Evolutionary conservation across 1,140 invertebrate species (phyloP).

Genomic region (Gonioctena quinquepunctata): DNA sequence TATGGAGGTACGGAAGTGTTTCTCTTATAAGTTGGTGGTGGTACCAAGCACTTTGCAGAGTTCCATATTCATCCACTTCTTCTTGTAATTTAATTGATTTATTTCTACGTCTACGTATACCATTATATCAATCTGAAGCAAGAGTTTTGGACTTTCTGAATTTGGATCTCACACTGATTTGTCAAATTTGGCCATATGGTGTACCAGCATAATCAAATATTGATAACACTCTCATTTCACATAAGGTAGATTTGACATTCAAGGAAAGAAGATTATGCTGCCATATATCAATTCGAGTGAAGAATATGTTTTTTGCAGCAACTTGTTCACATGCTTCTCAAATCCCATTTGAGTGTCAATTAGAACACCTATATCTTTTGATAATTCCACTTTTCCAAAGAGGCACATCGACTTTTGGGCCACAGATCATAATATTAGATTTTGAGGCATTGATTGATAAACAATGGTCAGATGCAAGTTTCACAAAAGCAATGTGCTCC

Average conservation of each 20-base stretch:
- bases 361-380: slow-evolving; percentile 1
- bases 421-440: no score
- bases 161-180: not conserved
- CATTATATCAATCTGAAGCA: slow-evolving; percentile 19
- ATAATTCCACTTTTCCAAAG: not conserved
- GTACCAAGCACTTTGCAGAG: not conserved
- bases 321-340: no score
- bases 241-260: no score
- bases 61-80: slow-evolving; percentile 5
- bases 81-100: slow-evolving; percentile 10
- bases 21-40: not conserved
- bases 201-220: slow-evolving; percentile 1
- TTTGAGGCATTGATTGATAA: no score
- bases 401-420: no score
- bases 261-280: no score
- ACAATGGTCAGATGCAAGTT: no score
- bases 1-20: not conserved
- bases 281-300: no score
- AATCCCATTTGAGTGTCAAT: slow-evolving; percentile 5
- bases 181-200: not conserved
- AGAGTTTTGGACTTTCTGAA: slow-evolving; percentile 15
- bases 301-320: no score
- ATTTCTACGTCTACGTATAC: not conserved
- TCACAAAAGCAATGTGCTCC: no score
- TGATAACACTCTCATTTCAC: slow-evolving; percentile 6